phyloP scores from a whole-genome alignment of 2,797 vertebrate genomes.

The Natrix natrix region DNA sequence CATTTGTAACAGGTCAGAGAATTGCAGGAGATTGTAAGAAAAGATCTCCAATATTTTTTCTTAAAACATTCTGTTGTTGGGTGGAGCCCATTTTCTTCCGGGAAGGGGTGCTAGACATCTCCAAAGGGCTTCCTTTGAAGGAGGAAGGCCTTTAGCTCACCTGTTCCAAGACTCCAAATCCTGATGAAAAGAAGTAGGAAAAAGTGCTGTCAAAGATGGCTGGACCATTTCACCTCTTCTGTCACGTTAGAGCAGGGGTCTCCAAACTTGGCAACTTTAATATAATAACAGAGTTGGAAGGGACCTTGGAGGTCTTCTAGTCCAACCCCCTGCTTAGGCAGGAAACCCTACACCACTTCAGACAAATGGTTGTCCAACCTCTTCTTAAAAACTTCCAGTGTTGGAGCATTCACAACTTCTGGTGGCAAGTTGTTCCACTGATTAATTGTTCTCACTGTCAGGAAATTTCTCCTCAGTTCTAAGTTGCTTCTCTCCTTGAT shows the following conservation, averaged over 20 bases:
- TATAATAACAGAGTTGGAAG: no score
- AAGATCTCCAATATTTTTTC: neutral
- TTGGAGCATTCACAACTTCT: no score
- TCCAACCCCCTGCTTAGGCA: no score
- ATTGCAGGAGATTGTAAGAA: neutral
- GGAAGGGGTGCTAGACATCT: neutral
- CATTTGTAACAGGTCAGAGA: neutral
- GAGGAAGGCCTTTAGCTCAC: neutral
- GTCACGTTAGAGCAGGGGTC: neutral
- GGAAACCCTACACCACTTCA: no score
- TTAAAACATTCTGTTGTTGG: neutral
- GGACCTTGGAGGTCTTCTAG: no score
- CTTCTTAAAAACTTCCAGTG: no score
- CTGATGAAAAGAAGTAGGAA: neutral
- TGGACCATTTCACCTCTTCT: neutral
- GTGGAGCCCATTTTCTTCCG: neutral
- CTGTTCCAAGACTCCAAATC: conserved; percentile 5
- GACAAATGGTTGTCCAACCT: no score
- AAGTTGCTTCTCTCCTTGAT: no score
- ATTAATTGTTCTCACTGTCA: no score
- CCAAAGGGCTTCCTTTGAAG: neutral
- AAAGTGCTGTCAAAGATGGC: neutral
- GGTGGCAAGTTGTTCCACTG: no score
- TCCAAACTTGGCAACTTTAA: no score
- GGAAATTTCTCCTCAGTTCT: no score